These are phyloP conservation scores for Odontocerum albicorne DNA, from an alignment of 2,888 invertebrate species.

Conservation along the genomic window DNA sequence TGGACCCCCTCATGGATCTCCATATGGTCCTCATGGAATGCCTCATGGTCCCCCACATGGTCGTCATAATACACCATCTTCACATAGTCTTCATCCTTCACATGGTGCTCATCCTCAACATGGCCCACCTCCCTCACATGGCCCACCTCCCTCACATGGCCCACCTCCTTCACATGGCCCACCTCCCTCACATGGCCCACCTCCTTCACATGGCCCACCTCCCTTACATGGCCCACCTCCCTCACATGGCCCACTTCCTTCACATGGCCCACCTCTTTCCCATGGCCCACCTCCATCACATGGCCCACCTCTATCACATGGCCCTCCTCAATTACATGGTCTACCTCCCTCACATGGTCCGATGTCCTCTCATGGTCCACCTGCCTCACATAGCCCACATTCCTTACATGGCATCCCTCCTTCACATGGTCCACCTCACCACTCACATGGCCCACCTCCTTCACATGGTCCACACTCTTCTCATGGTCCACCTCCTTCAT, in stretches of 20 bases:
- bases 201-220: not conserved
- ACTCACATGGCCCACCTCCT: not conserved
- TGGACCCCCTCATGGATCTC: constrained; percentile 11
- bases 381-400: not conserved
- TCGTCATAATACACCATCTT: constrained; percentile 2
- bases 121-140: constrained; percentile 25
- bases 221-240: constrained; percentile 2
- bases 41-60: constrained; percentile 14
- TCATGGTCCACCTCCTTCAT: constrained; percentile 1
- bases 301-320: not conserved
- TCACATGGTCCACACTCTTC: not conserved
- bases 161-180: constrained; percentile 6
- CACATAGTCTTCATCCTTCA: constrained; percentile 35
- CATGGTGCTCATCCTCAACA: constrained; percentile 35
- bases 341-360: constrained; percentile 14
- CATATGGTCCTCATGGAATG: constrained; percentile 12
- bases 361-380: constrained; percentile 9
- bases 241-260: not conserved
- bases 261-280: constrained; percentile 10
- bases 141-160: constrained; percentile 23
- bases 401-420: not conserved
- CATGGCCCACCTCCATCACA: not conserved
- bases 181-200: constrained; percentile 3
- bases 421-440: constrained; percentile 1
- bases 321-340: not conserved